Conservation (phyloP, 2,113 vertebrate genomes). For the Falcunculus frontatus region DNA sequence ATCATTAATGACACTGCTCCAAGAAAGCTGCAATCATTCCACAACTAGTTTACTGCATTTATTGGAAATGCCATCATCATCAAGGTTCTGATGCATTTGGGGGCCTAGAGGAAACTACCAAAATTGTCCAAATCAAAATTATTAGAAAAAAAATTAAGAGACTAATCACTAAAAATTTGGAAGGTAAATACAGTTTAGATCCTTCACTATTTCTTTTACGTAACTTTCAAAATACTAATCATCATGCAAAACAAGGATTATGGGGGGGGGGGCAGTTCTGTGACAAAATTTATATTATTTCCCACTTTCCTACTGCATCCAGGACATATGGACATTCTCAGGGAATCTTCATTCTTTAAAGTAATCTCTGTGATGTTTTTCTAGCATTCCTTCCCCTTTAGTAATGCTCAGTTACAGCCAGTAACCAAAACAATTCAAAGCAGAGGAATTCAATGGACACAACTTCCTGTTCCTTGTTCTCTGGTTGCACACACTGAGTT, state of each 20-base stretch:
- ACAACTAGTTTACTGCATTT: background rate
- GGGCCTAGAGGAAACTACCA: background rate
- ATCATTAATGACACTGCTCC: background rate
- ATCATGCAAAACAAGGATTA: background rate
- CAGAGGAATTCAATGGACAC: background rate
- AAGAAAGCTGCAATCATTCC: background rate
- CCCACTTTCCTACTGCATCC: background rate
- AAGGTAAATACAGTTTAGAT: background rate
- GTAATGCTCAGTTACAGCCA: background rate
- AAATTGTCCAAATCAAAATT: background rate
- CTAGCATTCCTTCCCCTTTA: background rate
- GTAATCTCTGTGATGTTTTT: background rate
- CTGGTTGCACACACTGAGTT: background rate
- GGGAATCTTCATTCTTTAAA: background rate
- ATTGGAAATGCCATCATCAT: background rate
- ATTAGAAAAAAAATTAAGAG: background rate
- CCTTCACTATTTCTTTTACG: background rate
- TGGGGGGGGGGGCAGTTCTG: rapidly evolving
- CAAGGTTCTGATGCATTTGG: background rate
- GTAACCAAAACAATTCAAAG: background rate
- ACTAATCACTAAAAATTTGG: background rate
- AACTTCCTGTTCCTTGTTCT: background rate
- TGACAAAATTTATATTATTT: background rate
- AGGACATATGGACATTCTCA: background rate
- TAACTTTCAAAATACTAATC: background rate